Conservation (phyloP, 37 sponge, comb jelly and placozoan species). For the Lycopodina hypogea region DNA sequence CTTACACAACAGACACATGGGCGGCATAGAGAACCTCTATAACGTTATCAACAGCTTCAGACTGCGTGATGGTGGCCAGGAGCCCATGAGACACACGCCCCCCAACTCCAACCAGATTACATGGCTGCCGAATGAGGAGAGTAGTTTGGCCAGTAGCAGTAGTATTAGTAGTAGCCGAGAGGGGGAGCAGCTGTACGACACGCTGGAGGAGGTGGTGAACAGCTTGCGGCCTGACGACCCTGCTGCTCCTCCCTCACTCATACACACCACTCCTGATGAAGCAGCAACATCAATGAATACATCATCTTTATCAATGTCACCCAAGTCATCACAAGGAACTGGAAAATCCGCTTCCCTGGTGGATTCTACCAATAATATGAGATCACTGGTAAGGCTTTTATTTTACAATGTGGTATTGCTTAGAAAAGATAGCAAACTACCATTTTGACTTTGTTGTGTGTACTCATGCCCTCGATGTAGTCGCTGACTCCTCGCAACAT, state of each 20-base stretch:
- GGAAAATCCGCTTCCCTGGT: too few species aligned
- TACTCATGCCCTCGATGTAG: background rate
- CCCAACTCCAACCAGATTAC: background rate
- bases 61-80: background rate
- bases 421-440: too few species aligned
- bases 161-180: background rate
- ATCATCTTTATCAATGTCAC: background rate
- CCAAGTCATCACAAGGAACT: too few species aligned
- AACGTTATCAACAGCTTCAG: conserved; percentile 22
- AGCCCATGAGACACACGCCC: background rate
- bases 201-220: conserved; percentile 26
- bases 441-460: too few species aligned
- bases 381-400: too few species aligned
- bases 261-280: background rate
- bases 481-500: conserved; percentile 19
- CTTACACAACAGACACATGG: background rate
- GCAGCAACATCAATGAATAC: background rate
- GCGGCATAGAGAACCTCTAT: conserved; percentile 20
- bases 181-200: conserved; percentile 15
- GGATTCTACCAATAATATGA: too few species aligned
- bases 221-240: conserved; percentile 1
- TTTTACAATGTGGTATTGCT: too few species aligned
- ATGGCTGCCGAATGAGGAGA: background rate
- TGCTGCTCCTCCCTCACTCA: background rate
- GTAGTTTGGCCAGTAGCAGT: background rate